Base-by-base conservation (phyloP, 2,888 invertebrate species). In the Monochamus alternatus region DNA sequence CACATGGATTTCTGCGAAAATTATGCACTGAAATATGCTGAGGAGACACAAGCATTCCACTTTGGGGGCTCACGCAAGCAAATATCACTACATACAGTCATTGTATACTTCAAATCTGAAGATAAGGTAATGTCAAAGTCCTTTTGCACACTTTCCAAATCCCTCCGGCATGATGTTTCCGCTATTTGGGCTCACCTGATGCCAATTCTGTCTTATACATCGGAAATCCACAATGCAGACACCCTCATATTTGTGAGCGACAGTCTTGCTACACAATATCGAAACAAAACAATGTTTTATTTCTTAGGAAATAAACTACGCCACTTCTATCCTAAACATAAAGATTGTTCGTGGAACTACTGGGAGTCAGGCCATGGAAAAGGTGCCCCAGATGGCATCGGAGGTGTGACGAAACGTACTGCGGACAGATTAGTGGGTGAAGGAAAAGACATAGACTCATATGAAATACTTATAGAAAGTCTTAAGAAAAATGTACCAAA, bases 51-150 rank as follows among this genome's bases (percentile, higher is more conserved):
- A 44, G 52, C 44, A 22, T 66, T 73, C 9, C 72, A 75, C 55
- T 75, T 75, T 67, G 75, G 75, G 38, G 73, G 55, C 2, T 75
- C 73, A 52, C 51, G 44, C 4, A 52, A 22, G 30, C 75, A 75
- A 38, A 44, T 74, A n/a, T 58, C 51, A 14, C 68, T 74, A 32
- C 71, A 72, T 52, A 74, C 74, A 32, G 63, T 62, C 4, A 32
- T 69, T 9, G 30, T 64, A 5, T 68, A 74, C 62, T 62, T 55
- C 14, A 68, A 55, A 55, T 68, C 58, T 43, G 43, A 58, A 43
- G 58, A 55, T 38, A 55, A 55, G 31, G 68, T 68, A 8, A 55
- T 22, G 2, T 71, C 63, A 62, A 71, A 71, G 1, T 64, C 63
- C 30, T 71, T 71, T 71, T 71, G 63, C 9, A 64, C 71, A 52